phyloP scores from a whole-genome alignment of 2,113 vertebrate species.

The Ivindomyrus marchei region DNA sequence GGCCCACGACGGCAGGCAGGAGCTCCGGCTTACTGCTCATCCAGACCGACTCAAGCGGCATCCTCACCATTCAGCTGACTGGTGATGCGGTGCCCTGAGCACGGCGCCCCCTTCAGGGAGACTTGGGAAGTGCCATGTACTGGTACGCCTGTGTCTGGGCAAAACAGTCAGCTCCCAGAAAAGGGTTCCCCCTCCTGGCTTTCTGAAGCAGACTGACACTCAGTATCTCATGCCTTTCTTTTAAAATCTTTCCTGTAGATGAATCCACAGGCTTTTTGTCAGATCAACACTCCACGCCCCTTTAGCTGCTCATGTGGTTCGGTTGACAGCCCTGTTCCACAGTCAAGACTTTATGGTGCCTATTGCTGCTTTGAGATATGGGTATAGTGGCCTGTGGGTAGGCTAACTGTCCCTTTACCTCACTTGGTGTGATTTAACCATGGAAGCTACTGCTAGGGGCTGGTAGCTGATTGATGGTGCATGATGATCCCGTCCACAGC shows the following conservation, averaged over 20 bases:
- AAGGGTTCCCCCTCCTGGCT: not conserved
- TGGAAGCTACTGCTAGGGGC: not conserved
- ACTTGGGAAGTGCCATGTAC: not conserved
- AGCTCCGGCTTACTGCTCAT: constrained; percentile 70
- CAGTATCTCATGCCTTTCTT: not conserved
- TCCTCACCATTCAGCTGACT: constrained; percentile 66
- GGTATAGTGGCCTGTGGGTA: not conserved
- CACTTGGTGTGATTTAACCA: not conserved
- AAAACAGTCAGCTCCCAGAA: not conserved
- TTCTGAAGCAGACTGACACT: not conserved
- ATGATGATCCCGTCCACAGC: not conserved
- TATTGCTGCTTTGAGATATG: not conserved
- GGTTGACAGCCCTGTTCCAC: not conserved
- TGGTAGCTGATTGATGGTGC: not conserved
- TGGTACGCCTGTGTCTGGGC: not conserved
- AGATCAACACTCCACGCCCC: not conserved
- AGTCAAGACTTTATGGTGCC: not conserved
- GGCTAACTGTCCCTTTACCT: not conserved
- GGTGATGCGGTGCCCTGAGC: constrained; percentile 68
- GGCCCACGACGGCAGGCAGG: constrained; percentile 62
- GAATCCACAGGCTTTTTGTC: not conserved
- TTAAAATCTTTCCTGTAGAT: not conserved
- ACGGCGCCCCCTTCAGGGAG: not conserved
- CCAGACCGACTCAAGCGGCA: constrained; percentile 60
- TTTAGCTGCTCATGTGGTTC: not conserved